Base-by-base conservation (phyloP, 1,140 invertebrate genomes). In the Aphelenchoides fujianensis region DNA sequence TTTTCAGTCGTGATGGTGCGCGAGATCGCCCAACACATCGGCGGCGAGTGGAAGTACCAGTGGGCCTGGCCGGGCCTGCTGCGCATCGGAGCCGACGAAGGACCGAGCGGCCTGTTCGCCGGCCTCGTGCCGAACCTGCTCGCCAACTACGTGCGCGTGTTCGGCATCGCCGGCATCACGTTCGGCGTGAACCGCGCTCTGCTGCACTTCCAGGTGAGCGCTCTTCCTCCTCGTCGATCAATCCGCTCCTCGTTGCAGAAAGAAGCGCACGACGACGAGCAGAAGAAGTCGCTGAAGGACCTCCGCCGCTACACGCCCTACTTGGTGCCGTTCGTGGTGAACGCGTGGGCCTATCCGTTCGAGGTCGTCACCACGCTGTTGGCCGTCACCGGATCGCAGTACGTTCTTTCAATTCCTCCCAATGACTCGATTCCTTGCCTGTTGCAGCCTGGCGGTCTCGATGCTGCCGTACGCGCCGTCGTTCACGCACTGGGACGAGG, bases 1-100 rank as follows among this genome's bases (percentile, higher is more conserved):
- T 48, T 48, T 81, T 55, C 53, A 80, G 81, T 83, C 0, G 30
- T 81, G n/a, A 75, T 82, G 72, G 67, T 79, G 16, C 82, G 81
- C 36, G 76, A 84, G 72, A 77, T 83, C 30, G 81, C 81, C 32
- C 81, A 83, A 72, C 52, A 79, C 16, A 81, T 83, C 53, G 81
- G 81, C 9, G 53, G 68, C 27, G 81, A 83, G 55, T 41, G 36
- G 16, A 83, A 83, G 68, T 83, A 83, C 54, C 64, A 66, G 12
- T 66, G 55, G 23, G 64, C 79, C 19, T 32, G 70, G 12, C 52
- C 30, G 9, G 59, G 57, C n/a, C 36, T 83, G 16, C 34, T 66
- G 0, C 57, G 54, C n/a, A 76, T 83, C 54, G 82, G 81, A 36
- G 16, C 53, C 27, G 74, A 83, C 70, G 81, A 83, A 61, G 81